Evolutionary conservation across 2,797 vertebrate genomes (phyloP).

Genomic region (Chromis chromis): DNA sequence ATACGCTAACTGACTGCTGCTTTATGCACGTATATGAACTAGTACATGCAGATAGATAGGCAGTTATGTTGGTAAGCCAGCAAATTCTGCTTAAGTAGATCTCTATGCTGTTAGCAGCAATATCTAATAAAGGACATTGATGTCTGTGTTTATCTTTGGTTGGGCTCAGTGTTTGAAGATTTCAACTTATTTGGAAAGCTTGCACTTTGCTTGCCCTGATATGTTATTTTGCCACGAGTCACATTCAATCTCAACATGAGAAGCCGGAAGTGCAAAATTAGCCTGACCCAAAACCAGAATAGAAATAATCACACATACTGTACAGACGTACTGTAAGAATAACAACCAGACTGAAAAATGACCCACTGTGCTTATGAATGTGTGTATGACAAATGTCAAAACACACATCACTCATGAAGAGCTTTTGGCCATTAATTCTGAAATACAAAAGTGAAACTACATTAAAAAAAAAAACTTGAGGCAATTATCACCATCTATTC

Average conservation of each 20-base stretch:
- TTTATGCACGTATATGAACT: too few species aligned
- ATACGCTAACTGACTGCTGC: not conserved
- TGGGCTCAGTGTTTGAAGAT: too few species aligned
- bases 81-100: not conserved
- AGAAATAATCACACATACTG: not conserved
- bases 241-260: too few species aligned
- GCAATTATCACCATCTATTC: conserved; percentile 19
- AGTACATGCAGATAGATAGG: not conserved
- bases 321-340: not conserved
- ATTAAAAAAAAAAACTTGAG: not conserved
- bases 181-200: too few species aligned
- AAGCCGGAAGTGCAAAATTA: too few species aligned
- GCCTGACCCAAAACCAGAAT: not conserved
- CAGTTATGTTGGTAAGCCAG: not conserved
- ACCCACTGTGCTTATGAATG: not conserved
- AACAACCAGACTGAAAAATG: not conserved
- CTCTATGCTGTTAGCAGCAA: not conserved
- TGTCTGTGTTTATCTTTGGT: too few species aligned
- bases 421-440: not conserved
- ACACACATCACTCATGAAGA: not conserved
- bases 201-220: too few species aligned
- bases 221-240: too few species aligned
- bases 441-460: not conserved
- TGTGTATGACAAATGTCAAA: not conserved
- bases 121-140: too few species aligned